A percentile compares a stretch with the other conserved stretches of the same genome.
phyloP scores from a whole-genome alignment of 2,113 vertebrate species.

The Climacteris rufus region DNA sequence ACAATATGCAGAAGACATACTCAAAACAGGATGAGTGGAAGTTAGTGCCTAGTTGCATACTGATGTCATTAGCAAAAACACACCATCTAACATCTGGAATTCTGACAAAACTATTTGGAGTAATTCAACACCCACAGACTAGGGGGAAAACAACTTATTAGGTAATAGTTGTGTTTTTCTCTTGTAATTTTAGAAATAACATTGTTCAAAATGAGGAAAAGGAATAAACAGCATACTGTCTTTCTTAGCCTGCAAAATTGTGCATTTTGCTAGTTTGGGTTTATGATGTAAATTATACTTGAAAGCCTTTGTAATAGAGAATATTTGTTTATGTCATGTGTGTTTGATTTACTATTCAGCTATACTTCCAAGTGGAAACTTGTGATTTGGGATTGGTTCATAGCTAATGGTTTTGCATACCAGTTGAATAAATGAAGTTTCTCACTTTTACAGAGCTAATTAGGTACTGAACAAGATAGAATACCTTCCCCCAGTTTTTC shows the following conservation, averaged over 20 bases:
- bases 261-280: not conserved
- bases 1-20: not conserved
- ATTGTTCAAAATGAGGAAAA: not conserved
- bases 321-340: constrained; percentile 51
- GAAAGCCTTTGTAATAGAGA: constrained; percentile 33
- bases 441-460: not conserved
- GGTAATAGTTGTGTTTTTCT: not conserved
- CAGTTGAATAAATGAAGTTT: constrained; percentile 31
- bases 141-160: not conserved
- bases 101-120: not conserved
- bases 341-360: constrained; percentile 62
- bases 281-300: constrained; percentile 28
- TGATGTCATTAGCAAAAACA: not conserved
- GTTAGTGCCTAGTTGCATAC: not conserved
- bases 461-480: not conserved
- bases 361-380: constrained; percentile 33
- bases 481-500: not conserved
- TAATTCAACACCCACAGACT: not conserved
- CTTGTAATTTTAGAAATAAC: not conserved
- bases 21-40: not conserved
- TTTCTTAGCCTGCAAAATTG: not conserved
- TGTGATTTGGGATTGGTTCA: constrained; percentile 39
- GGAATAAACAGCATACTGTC: not conserved
- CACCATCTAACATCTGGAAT: not conserved
- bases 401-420: constrained; percentile 21